These are phyloP conservation scores for Stramonita haemastoma DNA, from an alignment of 2,888 invertebrate genomes.

Conservation along the genomic window DNA sequence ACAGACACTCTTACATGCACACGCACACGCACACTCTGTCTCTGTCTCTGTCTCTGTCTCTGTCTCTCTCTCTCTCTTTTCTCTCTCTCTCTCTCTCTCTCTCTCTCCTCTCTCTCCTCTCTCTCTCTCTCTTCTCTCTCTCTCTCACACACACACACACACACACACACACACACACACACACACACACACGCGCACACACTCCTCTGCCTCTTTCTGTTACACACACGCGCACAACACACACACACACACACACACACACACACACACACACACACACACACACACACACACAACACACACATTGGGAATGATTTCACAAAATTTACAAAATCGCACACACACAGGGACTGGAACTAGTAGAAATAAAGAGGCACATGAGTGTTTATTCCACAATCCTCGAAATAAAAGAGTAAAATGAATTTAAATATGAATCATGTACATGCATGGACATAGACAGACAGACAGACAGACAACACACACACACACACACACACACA, in stretches of 20 bases:
- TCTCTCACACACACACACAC: neutral
- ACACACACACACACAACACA: neutral
- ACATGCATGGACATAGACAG: too few relatives aligned
- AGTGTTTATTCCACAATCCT: too few relatives aligned
- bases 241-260: slow-evolving; percentile 17
- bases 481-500: too few relatives aligned
- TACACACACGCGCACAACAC: neutral
- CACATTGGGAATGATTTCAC: neutral
- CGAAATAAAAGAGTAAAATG: too few relatives aligned
- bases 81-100: slow-evolving; percentile 33
- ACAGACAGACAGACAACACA: too few relatives aligned
- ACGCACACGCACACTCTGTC: neutral
- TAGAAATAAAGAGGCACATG: too few relatives aligned
- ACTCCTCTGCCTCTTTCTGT: too few relatives aligned
- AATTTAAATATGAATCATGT: too few relatives aligned
- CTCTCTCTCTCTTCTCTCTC: neutral
- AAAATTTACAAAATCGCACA: neutral
- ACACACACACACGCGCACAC: neutral
- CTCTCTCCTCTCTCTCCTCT: slow-evolving; percentile 14
- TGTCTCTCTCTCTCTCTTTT: slow-evolving; percentile 20
- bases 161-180: neutral
- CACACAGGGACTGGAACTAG: neutral
- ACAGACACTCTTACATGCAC: neutral
- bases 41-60: slow-evolving; percentile 26
- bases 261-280: neutral